phyloP scores from a whole-genome alignment of 2,113 vertebrate genomes.

The Chamaea fasciata region DNA sequence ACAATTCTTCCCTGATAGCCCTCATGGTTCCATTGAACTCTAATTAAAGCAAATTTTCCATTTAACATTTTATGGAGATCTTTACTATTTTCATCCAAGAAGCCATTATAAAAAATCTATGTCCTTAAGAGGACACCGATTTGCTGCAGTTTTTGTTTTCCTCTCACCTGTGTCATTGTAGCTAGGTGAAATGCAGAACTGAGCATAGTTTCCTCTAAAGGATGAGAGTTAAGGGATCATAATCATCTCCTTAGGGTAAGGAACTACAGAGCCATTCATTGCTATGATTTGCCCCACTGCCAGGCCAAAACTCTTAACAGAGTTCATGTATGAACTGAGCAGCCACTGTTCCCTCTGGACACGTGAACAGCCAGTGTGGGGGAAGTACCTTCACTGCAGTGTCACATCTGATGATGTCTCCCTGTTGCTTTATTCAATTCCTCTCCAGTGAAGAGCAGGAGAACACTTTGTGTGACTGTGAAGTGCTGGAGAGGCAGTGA shows the following conservation, averaged over 20 bases:
- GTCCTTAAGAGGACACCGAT: neutral
- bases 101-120: neutral
- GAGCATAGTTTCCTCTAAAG: neutral
- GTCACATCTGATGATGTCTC: neutral
- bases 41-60: neutral
- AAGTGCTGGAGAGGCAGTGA: neutral
- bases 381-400: neutral
- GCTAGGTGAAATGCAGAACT: neutral
- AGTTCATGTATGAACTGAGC: fast-evolving
- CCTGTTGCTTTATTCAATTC: neutral
- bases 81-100: neutral
- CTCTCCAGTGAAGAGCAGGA: neutral
- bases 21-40: neutral
- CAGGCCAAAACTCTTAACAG: neutral
- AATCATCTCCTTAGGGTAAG: neutral
- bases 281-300: neutral
- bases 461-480: neutral
- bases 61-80: neutral
- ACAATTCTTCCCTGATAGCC: neutral
- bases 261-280: neutral
- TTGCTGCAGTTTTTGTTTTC: neutral
- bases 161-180: neutral
- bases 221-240: neutral
- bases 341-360: neutral
- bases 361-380: neutral